Evolutionary conservation across 2,888 invertebrate species (phyloP), one percentile per base, ranked within the genome.

Genomic region (Polymixis flavicincta): DNA sequence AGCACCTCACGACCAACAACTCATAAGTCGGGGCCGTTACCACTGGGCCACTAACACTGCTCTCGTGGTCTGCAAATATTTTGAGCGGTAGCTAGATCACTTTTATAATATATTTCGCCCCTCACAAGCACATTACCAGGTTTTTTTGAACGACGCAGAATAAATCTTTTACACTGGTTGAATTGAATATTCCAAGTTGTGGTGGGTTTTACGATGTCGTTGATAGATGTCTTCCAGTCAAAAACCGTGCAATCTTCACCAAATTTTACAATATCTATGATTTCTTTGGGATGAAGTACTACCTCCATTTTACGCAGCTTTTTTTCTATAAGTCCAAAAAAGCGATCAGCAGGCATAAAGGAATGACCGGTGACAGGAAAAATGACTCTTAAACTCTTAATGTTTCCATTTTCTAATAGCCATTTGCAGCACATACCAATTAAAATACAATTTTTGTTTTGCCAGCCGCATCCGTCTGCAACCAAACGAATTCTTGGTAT

Each of bases 391-490:
- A 66, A n/a, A 66, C 17, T 19, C 37, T 67, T 54, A 13, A 67
- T 19, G 37, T 67, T 13, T 19, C 5, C 0, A 37, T 54, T 67
- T 67, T 67, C 37, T 67, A 54, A n/a, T 7, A 54, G 19, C 66
- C 66, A 54, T 67, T 67, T 67, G 66, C 54, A 67, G 19, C 65
- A 66, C 65, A 71, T 76, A 45, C 72, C 71, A 76, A 78, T 66
- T 63, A 82, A 50, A 22, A 84, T 79, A 61, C 71, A 61, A 64
- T 82, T 82, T 78, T 84, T 84, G n/a, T 84, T 82, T 60, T 82
- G 84, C n/a, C 75, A 74, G 37, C 75, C 80, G 73, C 82, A 84
- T 64, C 82, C 79, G 59, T 84, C 82, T 68, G 84, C 82, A 48
- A 83, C 71, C 32, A 82, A 78, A 52, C 83, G 76, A 52, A 78